These are phyloP conservation scores for Crotophaga sulcirostris DNA, from an alignment of 2,113 vertebrate species.

Conservation along the genomic window DNA sequence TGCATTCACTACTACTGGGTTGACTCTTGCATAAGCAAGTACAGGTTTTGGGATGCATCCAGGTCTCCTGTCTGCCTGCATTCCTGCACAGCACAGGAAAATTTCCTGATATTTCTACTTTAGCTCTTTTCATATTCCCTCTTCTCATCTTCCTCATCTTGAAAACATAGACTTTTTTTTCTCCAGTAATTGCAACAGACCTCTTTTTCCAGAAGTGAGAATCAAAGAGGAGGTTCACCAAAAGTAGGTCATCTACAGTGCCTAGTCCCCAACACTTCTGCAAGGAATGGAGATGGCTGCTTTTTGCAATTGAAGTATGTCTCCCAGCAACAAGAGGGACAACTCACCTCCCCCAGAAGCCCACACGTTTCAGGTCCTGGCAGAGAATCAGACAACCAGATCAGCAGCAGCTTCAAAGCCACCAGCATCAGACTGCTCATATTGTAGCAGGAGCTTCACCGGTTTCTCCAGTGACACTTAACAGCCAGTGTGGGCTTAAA, in stretches of 20 bases:
- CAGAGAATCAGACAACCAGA: constrained; percentile 52
- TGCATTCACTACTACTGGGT: background rate
- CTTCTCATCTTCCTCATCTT: background rate
- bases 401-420: constrained; percentile 62
- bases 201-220: constrained; percentile 9
- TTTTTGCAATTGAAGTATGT: constrained; percentile 63
- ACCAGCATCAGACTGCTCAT: constrained; percentile 52
- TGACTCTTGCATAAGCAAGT: background rate
- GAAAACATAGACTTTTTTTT: background rate
- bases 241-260: constrained; percentile 55
- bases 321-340: constrained; percentile 67
- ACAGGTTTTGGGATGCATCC: background rate
- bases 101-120: background rate
- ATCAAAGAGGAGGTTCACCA: constrained; percentile 33
- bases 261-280: constrained; percentile 15
- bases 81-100: background rate
- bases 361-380: constrained; percentile 55
- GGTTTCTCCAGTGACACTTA: constrained; percentile 33
- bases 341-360: constrained; percentile 50
- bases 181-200: background rate
- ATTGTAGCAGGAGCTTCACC: constrained; percentile 10
- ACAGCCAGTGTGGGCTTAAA: background rate
- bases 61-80: background rate
- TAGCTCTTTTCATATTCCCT: background rate
- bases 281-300: constrained; percentile 49